These are phyloP conservation scores for Aspidiotus destructor DNA, from an alignment of 2,888 invertebrate genomes.

Conservation along the genomic window DNA sequence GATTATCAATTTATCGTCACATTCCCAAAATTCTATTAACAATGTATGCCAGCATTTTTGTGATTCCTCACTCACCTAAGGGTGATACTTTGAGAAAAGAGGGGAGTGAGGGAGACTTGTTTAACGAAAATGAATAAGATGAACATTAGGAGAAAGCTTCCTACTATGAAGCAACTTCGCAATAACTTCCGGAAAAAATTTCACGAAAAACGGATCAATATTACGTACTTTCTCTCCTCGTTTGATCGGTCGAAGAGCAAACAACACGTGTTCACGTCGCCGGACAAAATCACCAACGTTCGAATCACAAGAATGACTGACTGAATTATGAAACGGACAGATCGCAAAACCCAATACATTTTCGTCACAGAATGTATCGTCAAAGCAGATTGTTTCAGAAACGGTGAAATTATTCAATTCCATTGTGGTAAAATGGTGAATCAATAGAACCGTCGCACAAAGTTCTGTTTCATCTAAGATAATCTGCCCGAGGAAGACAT, in stretches of 20 bases:
- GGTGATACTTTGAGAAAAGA: too few species aligned
- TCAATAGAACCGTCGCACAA: neutral
- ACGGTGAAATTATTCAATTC: neutral
- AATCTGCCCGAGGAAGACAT: too few species aligned
- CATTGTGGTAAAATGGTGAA: neutral
- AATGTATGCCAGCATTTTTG: too few species aligned
- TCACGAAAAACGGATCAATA: too few species aligned
- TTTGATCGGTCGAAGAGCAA: conserved; percentile 2
- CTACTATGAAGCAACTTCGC: too few species aligned
- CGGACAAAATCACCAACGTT: neutral
- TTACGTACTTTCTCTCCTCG: neutral
- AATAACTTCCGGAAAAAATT: too few species aligned
- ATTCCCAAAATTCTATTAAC: too few species aligned
- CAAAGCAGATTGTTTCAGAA: neutral
- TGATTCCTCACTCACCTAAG: too few species aligned
- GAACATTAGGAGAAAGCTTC: too few species aligned
- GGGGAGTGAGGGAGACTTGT: too few species aligned
- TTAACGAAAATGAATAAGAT: too few species aligned
- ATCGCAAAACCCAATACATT: neutral
- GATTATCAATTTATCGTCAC: too few species aligned
- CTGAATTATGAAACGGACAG: neutral
- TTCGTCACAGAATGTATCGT: neutral
- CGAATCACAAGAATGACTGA: conserved; percentile 5
- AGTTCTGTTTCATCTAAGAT: neutral
- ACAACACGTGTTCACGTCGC: neutral